phyloP scores from a whole-genome alignment of 1,140 invertebrate genomes.

The Apis laboriosa region DNA sequence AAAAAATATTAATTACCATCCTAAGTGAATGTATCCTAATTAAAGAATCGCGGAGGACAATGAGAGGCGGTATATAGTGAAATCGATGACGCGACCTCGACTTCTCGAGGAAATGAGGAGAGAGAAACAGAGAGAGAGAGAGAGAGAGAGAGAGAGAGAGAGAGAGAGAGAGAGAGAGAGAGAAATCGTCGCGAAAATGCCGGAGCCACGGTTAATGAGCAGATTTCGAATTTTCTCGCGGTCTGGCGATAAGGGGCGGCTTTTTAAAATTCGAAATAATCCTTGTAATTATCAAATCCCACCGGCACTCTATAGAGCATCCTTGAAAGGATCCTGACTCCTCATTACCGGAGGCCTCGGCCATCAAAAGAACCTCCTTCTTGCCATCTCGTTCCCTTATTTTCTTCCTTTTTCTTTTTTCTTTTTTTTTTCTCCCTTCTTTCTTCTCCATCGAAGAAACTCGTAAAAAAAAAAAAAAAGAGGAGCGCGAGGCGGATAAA shows the following conservation, averaged over 20 bases:
- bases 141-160: slow-evolving; percentile 45
- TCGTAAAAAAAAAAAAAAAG: slow-evolving; percentile 52
- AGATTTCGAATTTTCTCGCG: slow-evolving; percentile 79
- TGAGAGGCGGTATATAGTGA: slow-evolving; percentile 20
- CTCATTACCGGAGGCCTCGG: slow-evolving; percentile 75
- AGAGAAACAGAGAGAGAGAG: slow-evolving; percentile 37
- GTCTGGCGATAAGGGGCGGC: slow-evolving; percentile 77
- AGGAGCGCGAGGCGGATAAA: slow-evolving; percentile 55
- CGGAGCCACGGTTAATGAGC: slow-evolving; percentile 74
- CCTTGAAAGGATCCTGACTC: slow-evolving; percentile 77
- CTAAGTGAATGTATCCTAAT: slow-evolving; percentile 56
- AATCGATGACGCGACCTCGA: slow-evolving; percentile 47
- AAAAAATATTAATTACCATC: slow-evolving; percentile 59
- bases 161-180: slow-evolving; percentile 48
- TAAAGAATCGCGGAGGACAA: slow-evolving; percentile 47
- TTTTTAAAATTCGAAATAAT: slow-evolving; percentile 78
- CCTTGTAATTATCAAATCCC: slow-evolving; percentile 81
- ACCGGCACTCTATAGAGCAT: slow-evolving; percentile 67
- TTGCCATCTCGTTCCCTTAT: slow-evolving; percentile 32
- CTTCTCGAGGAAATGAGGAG: neutral
- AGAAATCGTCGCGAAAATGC: slow-evolving; percentile 44
- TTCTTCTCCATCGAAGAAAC: slow-evolving; percentile 55
- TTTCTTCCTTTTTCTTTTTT: neutral
- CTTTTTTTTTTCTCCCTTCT: neutral
- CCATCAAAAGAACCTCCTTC: slow-evolving; percentile 74